Evolutionary conservation across 2,888 invertebrate species (phyloP).

Genomic region (Acrobasis repandana): DNA sequence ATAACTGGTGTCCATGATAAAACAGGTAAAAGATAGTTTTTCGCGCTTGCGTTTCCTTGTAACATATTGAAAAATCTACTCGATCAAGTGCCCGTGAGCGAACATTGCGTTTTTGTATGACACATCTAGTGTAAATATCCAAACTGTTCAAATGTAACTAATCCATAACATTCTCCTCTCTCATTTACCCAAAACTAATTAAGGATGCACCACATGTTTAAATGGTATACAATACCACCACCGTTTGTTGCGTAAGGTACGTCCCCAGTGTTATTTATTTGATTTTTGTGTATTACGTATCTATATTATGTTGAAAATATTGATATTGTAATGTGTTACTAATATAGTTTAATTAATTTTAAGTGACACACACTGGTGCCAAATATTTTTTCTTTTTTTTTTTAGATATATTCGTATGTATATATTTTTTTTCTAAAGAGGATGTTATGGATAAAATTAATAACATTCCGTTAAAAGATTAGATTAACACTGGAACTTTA

Average conservation of each 20-base stretch:
- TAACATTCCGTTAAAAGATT: conserved; percentile 51
- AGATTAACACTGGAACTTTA: conserved; percentile 17
- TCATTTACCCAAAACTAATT: conserved; percentile 81
- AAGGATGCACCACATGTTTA: conserved; percentile 81
- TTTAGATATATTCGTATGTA: conserved; percentile 34
- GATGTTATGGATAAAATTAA: conserved; percentile 75
- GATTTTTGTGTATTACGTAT: conserved; percentile 75
- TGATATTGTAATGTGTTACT: conserved; percentile 64
- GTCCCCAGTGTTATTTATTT: conserved; percentile 73
- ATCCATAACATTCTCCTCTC: conserved; percentile 83
- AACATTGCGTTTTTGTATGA: conserved; percentile 54
- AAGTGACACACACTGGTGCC: conserved; percentile 70
- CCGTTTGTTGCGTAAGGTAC: conserved; percentile 80
- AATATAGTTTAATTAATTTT: conserved; percentile 47
- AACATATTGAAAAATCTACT: conserved; percentile 19
- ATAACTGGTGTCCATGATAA: no score
- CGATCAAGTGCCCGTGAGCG: conserved; percentile 29
- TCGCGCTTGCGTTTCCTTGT: conserved; percentile 13
- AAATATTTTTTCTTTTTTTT: conserved; percentile 41
- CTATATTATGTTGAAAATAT: conserved; percentile 55
- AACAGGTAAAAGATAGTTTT: background rate
- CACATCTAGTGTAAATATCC: conserved; percentile 50
- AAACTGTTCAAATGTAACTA: conserved; percentile 74
- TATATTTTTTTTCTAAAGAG: conserved; percentile 46
- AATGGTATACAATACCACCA: conserved; percentile 78